Conservation (phyloP, 2,888 invertebrate species). For the Drosophila robusta region DNA sequence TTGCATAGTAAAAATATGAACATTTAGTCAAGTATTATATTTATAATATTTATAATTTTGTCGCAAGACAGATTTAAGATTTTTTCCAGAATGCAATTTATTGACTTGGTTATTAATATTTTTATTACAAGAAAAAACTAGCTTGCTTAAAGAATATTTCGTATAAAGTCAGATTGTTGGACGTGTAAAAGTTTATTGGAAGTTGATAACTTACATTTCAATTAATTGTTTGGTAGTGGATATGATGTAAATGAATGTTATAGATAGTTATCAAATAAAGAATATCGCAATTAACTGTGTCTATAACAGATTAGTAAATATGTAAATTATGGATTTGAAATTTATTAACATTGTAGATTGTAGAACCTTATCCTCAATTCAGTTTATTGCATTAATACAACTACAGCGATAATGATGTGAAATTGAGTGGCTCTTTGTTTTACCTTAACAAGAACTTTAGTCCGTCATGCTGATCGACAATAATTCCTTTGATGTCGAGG, state of each 20-base stretch:
- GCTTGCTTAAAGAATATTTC: too few relatives aligned
- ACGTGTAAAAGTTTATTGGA: too few relatives aligned
- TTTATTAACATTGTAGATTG: too few relatives aligned
- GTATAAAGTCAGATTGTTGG: too few relatives aligned
- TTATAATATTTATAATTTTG: too few relatives aligned
- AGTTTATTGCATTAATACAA: neutral
- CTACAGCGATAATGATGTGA: neutral
- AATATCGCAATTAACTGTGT: slow-evolving; percentile 3
- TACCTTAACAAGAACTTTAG: neutral
- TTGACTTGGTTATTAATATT: too few relatives aligned
- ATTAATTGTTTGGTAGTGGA: neutral
- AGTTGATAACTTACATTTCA: neutral
- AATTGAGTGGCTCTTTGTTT: neutral
- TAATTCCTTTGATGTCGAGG: neutral
- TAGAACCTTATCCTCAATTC: neutral
- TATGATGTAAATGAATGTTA: neutral
- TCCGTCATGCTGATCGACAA: slow-evolving; percentile 7
- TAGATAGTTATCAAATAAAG: neutral
- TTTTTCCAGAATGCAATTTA: too few relatives aligned
- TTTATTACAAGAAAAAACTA: too few relatives aligned
- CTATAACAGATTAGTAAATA: neutral
- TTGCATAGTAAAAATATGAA: too few relatives aligned
- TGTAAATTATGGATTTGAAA: too few relatives aligned
- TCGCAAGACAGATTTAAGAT: too few relatives aligned
- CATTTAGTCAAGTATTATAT: too few relatives aligned